Base-by-base conservation (phyloP, 1,140 invertebrate genomes). In the Nasonia giraulti region DNA sequence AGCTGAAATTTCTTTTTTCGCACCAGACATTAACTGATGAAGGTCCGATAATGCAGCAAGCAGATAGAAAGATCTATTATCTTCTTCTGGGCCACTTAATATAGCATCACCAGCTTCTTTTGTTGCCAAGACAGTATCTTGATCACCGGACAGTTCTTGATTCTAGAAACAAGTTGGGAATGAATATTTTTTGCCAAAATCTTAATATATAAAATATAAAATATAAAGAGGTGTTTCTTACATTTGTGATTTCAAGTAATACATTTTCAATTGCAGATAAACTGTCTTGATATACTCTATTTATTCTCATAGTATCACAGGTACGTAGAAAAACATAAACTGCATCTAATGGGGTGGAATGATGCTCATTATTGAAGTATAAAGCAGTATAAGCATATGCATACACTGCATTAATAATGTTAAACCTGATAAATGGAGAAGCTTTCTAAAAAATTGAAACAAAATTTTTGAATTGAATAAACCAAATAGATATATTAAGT, bases 351-450 rank as follows among this genome's bases (percentile, higher is more conserved):
- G 94, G 86, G 88, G 94, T 95, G 44, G 94, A 92, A n/a, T 91
- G 87, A 90, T 95, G 93, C 87, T 97, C 96, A 33, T 96, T 96
- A 89, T 95, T 95, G 87, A 96, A 96, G 89, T 95, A 95, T 27
- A 96, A 92, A 47, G 93, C 92, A 14, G 93, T 93, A 80, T 95
- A 96, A 1, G 94, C 93, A 89, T 97, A 97, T 17, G 95, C 93
- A 31, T 94, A 93, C 8, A 97, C 85, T 1, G 97, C 93, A 90
- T 97, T 97, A 75, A 95, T 91, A 12, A 97, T 91, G 89, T 96
- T 97, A 87, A 93, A 96, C 86, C 93, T 93, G n/a, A 97, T 92
- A 86, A 92, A 94, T 47, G 96, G 95, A 40, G 93, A 90, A 27
- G 94, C 92, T 91, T 94, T 95, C 95, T 96, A 89, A 86, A 95